Evolutionary conservation across 37 sponge, comb jelly and placozoan genomes (phyloP).

Genomic region (Ephydatia muelleri): DNA sequence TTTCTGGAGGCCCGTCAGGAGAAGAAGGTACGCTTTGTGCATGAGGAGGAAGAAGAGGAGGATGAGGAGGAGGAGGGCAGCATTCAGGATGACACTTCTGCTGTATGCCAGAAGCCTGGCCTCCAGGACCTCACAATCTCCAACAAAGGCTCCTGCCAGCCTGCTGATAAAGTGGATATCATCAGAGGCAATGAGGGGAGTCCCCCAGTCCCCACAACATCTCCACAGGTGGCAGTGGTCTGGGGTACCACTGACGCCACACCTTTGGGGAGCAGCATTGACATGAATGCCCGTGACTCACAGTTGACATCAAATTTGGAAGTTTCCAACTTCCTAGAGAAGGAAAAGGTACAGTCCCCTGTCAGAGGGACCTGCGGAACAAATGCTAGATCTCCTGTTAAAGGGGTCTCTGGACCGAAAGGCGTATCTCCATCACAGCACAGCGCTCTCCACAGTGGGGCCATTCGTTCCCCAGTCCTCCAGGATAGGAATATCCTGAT

Average conservation of each 20-base stretch:
- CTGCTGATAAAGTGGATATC: background rate
- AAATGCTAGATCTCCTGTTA: background rate
- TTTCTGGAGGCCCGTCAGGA: background rate
- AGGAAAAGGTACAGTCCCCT: too few species aligned
- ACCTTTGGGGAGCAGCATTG: background rate
- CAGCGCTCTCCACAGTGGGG: background rate
- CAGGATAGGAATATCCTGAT: background rate
- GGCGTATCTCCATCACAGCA: background rate
- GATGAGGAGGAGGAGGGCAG: background rate
- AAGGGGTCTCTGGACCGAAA: background rate
- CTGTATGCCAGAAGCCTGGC: background rate
- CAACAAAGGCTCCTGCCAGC: background rate
- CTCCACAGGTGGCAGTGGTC: background rate
- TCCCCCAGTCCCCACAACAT: background rate
- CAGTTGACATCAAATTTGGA: too few species aligned
- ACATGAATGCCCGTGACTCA: background rate
- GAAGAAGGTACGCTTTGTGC: conserved; percentile 3
- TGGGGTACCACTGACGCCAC: background rate
- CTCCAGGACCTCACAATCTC: background rate
- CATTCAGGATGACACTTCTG: background rate
- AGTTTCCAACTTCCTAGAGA: too few species aligned
- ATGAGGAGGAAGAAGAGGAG: background rate
- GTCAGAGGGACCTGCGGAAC: background rate
- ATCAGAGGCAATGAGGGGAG: background rate
- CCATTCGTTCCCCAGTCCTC: background rate